Evolutionary conservation across 2,113 vertebrate species (phyloP), one percentile per base, ranked within the genome.

Genomic region (Phycodurus eques): DNA sequence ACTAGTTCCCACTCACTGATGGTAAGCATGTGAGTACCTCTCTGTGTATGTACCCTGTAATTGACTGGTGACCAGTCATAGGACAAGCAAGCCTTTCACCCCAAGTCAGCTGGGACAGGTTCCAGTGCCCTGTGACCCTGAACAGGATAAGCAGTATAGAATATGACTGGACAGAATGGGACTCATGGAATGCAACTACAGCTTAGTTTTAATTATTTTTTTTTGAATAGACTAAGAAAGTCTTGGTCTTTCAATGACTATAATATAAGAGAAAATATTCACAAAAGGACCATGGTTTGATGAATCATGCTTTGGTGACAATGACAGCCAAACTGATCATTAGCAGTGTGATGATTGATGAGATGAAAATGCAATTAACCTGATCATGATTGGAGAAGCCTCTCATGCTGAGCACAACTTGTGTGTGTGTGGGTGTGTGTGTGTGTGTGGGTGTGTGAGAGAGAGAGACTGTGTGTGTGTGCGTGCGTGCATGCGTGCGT

Each of bases 361-460:
- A 68, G 75, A 83, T 79, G 82, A 84, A 71, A 79, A 78, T 72
- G 71, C 76, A 76, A 80, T 86, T 85, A 82, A 57, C 74, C 42
- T 15, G 63, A 79, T 72, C 56, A 43, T 63, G 80, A 81, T 78
- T 71, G 71, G 66, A 75, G 78, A 57, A 71, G 74, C 43, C 73
- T 72, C 70, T 79, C 75, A 73, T 51, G 67, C 68, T 49, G 22
- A 81, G 83, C 68, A 70, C 79, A 80, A 64, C 72, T 83, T 4
- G 11, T 73, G 42, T 65, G 27, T 46, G 33, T 57, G 49, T 56
- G 70, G 71, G 43, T 64, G 70, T 62, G 72, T 47, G 54, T 66
- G 19, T 4, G 11, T 73, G 42, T 65, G 27, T 46, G 33, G 51
- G 47, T 56, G 70, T 73, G 43, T 64, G 70, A 39, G 35, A 39